Percentiles rank a stretch among this genome's conserved stretches.
phyloP scores from a whole-genome alignment of 2,797 vertebrate genomes.

The Hylomyscus alleni region DNA sequence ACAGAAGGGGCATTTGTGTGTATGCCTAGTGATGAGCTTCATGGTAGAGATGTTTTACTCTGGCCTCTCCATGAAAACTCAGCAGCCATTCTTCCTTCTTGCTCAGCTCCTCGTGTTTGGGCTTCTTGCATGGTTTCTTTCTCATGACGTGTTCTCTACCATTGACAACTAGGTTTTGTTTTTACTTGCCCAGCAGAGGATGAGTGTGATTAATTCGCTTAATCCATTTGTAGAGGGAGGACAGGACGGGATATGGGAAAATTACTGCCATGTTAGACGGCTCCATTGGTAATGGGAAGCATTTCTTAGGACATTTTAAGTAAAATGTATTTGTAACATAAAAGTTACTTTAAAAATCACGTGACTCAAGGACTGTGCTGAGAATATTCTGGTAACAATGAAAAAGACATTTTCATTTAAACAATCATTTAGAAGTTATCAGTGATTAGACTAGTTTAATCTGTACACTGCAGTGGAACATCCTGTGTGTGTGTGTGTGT shows the following conservation, averaged over 20 bases:
- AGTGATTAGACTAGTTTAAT: neutral
- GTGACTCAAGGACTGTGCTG: neutral
- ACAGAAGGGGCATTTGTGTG: neutral
- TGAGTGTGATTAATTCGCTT: neutral
- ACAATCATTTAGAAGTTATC: neutral
- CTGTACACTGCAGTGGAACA: neutral
- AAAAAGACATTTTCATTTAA: neutral
- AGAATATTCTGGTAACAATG: neutral
- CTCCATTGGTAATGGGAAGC: neutral
- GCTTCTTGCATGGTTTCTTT: neutral
- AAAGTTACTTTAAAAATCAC: conserved; percentile 8
- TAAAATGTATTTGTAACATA: neutral
- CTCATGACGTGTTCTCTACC: neutral
- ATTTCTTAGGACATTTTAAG: neutral
- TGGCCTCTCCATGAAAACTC: neutral
- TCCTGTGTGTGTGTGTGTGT: neutral
- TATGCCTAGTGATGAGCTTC: neutral
- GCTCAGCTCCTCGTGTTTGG: too few species aligned
- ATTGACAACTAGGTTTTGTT: neutral
- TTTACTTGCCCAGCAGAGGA: neutral
- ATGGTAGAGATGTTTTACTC: neutral
- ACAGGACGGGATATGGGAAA: neutral
- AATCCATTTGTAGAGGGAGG: neutral
- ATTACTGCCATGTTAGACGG: neutral
- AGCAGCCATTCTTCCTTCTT: neutral